Evolutionary conservation across 1,140 invertebrate species (phyloP).

Genomic region (Drosophila funebris): DNA sequence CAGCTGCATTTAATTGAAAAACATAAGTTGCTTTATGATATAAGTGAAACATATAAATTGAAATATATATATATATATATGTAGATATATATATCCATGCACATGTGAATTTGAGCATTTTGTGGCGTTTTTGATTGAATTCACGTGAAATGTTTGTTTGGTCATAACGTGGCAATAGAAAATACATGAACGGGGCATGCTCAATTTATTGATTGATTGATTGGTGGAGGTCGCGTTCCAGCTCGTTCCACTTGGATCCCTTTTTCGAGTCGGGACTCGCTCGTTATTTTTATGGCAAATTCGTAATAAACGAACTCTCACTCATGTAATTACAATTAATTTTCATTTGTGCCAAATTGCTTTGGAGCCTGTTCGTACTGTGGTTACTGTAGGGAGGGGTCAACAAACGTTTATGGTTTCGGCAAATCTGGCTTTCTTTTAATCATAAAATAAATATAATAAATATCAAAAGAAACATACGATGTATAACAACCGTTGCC

Average conservation of each 20-base stretch:
- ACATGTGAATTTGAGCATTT: conserved; percentile 8
- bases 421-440: conserved; percentile 47
- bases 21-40: conserved; percentile 4
- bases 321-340: conserved; percentile 60
- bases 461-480: conserved; percentile 33
- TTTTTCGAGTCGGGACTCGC: background rate
- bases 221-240: conserved; percentile 1
- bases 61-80: background rate
- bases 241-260: background rate
- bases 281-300: conserved; percentile 29
- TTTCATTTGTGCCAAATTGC: conserved; percentile 50
- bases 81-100: background rate
- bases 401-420: conserved; percentile 16
- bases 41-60: conserved; percentile 1
- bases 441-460: conserved; percentile 55
- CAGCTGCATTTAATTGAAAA: conserved; percentile 50
- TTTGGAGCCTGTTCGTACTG: background rate
- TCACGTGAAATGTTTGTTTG: conserved; percentile 40
- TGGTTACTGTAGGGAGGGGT: background rate
- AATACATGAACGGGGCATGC: conserved; percentile 24
- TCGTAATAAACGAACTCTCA: conserved; percentile 34
- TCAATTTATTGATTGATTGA: conserved; percentile 51
- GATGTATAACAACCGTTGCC: conserved; percentile 24
- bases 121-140: conserved; percentile 49
- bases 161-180: conserved; percentile 36